Evolutionary conservation across 2,113 vertebrate species (phyloP), one percentile per base, ranked within the genome.

Genomic region (Hymenochirus boettgeri): DNA sequence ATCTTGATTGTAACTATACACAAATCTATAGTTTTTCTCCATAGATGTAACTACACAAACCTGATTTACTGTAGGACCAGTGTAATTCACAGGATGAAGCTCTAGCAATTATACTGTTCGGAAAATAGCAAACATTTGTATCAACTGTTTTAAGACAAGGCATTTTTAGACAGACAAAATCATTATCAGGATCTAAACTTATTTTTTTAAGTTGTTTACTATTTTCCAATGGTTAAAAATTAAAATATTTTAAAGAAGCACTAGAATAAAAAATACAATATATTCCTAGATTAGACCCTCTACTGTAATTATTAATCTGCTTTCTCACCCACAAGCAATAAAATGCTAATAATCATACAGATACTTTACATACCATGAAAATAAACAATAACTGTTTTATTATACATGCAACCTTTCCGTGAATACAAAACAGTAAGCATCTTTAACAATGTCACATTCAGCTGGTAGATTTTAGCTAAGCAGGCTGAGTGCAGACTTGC

Each of bases 231-330:
- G 51, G 5, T 1, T 50, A n/a, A 3, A 27, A 58, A 63, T 54
- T 35, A 23, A 58, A 22, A 60, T n/a, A 19, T 19, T 5, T 11
- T 47, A 10, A 33, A 65, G 47, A 22, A 48, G 31, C 17, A 51
- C 46, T 42, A 2, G 25, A 18, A 59, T 52, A 13, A 13, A 52
- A 52, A 18, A 42, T 52, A 15, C 15, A 52, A 42, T 42, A 9
- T 25, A 57, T 10, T n/a, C 24, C 5, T 26, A 22, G 25, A 47
- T 25, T 58, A 27, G 9, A 13, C 18, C 24, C 18, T 64, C 29
- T 19, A 22, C 18, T 24, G 51, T 55, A 46, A 45, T 55, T 55
- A 22, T 5, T 67, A 59, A 67, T 57, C 46, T 11, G 55, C 10
- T 39, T 27, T 39, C 29, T 26, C n/a, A 22, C 22, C 11, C 39